Base-by-base conservation (phyloP, 2,113 vertebrate genomes). In the Pseudorasbora parva region DNA sequence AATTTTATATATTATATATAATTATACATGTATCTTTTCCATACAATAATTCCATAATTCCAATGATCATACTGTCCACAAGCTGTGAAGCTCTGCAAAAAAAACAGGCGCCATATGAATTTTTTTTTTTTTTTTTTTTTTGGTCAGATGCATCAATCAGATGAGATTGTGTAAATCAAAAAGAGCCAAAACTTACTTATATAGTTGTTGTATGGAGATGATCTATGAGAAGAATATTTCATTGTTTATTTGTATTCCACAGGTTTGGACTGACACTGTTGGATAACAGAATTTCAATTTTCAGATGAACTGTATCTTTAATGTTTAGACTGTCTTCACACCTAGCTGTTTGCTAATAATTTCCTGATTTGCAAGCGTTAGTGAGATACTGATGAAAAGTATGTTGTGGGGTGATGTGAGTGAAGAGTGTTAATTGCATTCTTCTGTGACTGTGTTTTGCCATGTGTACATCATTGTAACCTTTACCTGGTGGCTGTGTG, bases 341-440 rank as follows among this genome's bases (percentile, higher is more conserved):
- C 27, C 30, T 62, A 79, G 37, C 5, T 45, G 62, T 64, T 69
- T 81, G 56, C 41, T 43, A 73, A 60, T 79, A 12, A 64, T 79
- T 77, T 43, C 11, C 74, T 73, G 81, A 62, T 88, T 81, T 25
- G 56, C 30, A 41, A 27, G 43, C 62, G 47, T 68, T 88, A 21
- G 62, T 54, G 45, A 45, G 64, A 45, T 45, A 49, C 68, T 57
- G 25, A 17, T 77, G 81, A 59, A 64, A 78, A 47, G 45, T 74
- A 19, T 66, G 45, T 62, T 69, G 81, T 69, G 57, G 37, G 84
- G 68, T 80, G 84, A 77, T 74, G 86, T 60, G 66, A 79, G 51
- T 87, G 87, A 85, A 64, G 51, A 51, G 64, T 49, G 51, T 81
- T 87, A 89, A 89, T 89, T 87, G 84, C 86, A 69, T 78, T 69